Evolutionary conservation across 2,888 invertebrate species (phyloP), one percentile per base, ranked within the genome.

Genomic region (Hypomecis atomaria): DNA sequence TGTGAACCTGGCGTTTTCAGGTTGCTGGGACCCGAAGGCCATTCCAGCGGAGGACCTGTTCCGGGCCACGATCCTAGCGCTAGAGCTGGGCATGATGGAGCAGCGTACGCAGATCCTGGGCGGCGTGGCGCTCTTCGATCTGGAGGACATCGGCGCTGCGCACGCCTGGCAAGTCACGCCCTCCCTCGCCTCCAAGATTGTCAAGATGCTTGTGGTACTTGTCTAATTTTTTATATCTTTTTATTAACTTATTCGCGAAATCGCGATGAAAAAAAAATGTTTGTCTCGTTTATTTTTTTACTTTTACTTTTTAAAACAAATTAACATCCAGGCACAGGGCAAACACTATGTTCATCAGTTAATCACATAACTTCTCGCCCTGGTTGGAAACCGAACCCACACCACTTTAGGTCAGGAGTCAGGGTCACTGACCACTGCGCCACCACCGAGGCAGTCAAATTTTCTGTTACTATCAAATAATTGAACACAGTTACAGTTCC

Each of bases 101-200:
- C 96, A 94, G 6, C 89, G 95, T 7, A 95, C 95, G 0, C 97
- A 97, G 84, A 95, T 97, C 62, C 86, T 96, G 34, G 97, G 97
- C 0, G 97, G 96, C 0, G 92, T 96, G 5, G 96, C 95, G 7
- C 92, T 97, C 61, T 96, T 97, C 72, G 97, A 97, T 83, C 88
- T 97, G 42, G 94, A 94, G 65, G 95, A 95, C 61, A 93, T 97
- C 52, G 93, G 95, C 0, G 93, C 96, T 70, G 94, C 95, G 66
- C 97, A 97, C 67, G 95, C 95, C 0, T 95, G 96, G 94, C 94
- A 96, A 71, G 89, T 96, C 67, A 96, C 96, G 6, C 97, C 97
- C 0, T 93, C 93, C 0, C 89, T 96, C 4, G 96, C 96, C 0
- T 89, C 94, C 5, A 95, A 94, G 83, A 94, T 96, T 67, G 92